Base-by-base conservation (phyloP, 2,888 invertebrate genomes). In the Sericinus montela region DNA sequence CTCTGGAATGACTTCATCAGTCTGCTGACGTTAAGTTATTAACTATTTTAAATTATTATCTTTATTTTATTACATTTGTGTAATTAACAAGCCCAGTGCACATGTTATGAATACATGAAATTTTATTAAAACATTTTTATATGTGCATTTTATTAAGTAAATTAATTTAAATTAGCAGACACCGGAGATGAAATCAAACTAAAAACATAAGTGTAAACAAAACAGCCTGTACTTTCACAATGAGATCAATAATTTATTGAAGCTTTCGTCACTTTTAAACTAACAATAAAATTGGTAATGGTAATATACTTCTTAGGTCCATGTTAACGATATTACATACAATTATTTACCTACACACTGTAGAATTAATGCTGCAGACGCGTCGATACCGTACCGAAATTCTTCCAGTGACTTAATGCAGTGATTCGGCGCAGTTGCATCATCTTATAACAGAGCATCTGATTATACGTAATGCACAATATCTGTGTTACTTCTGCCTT, bases 1-100 rank as follows among this genome's bases (percentile, higher is more conserved):
- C 39, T 50, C 11, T 49, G 76, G 75, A 75, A 75, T 75, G 74
- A 69, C 65, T 56, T 57, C 54, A 62, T 70, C 54, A 58, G 55
- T 58, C 56, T 55, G 45, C 46, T 51, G 39, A 32, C 11, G 29
- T 36, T 13, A 45, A 25, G 19, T 14, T 46, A 36, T 29, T 14
- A 6, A 11, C 39, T 30, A 44, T 28, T 10, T 1, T 8, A 32
- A 23, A 34, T 23, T 3, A 19, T 3, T 19, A 3, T 19, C 19
- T 3, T 29, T 36, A 28, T 37, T n/a, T 37, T 19, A n/a, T n/a
- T n/a, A n/a, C n/a, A n/a, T n/a, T n/a, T n/a, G n/a, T n/a, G n/a
- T n/a, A 1, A 35, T 11, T 3, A 9, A 35, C 14, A 15, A 15
- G 15, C 15, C 16, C 35, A 35, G 16, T 35, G 35, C 15, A 15